Percentiles rank a stretch among this genome's conserved stretches.
These are phyloP conservation scores for Rhopalosiphum maidis DNA, from an alignment of 1,140 invertebrate species.

Conservation along the genomic window DNA sequence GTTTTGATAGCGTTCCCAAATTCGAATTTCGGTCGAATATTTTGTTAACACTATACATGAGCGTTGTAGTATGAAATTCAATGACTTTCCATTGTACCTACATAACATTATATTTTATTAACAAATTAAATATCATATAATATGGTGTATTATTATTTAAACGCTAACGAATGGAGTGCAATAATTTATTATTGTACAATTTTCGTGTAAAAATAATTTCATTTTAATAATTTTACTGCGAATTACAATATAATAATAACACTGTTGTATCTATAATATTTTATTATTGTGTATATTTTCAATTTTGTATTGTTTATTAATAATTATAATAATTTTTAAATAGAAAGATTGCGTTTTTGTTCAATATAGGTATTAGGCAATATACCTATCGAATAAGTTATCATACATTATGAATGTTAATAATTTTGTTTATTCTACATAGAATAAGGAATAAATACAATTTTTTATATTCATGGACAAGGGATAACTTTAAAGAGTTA, in stretches of 20 bases:
- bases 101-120: not conserved
- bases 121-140: not conserved
- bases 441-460: not conserved
- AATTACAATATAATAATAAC: not conserved
- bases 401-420: not conserved
- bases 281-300: not conserved
- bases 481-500: not conserved
- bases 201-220: not conserved
- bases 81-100: not conserved
- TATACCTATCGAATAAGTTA: not conserved
- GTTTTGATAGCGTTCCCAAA: not conserved
- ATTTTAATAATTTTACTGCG: not conserved
- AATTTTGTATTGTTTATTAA: not conserved
- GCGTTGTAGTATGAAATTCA: not conserved
- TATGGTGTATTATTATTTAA: not conserved
- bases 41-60: not conserved
- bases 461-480: not conserved
- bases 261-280: not conserved
- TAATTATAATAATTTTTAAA: not conserved
- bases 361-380: not conserved
- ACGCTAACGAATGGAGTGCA: not conserved
- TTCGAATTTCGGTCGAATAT: slow-evolving; percentile 18
- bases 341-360: not conserved
- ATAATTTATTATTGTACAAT: not conserved
- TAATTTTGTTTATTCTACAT: not conserved